Evolutionary conservation across 1,140 invertebrate genomes (phyloP).

Genomic region (Dendroctonus valens): DNA sequence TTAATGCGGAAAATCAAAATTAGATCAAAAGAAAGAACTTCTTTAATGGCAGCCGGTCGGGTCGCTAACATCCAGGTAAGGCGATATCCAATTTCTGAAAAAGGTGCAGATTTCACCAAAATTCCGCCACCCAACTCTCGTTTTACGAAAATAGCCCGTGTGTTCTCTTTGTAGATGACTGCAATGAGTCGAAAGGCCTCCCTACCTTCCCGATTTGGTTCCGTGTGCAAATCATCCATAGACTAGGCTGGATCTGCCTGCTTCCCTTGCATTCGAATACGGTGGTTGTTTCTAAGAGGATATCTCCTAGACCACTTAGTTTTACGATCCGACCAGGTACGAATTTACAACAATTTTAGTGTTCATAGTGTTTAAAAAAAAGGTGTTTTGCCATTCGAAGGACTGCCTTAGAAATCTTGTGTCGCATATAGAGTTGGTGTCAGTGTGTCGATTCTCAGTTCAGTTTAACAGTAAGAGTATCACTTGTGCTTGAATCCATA

Average conservation of each 20-base stretch:
- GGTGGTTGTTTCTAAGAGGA: conserved; percentile 51
- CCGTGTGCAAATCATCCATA: conserved; percentile 51
- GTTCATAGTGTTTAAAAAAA: not conserved
- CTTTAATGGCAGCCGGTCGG: not conserved
- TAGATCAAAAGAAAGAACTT: not conserved
- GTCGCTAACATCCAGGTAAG: conserved; percentile 28
- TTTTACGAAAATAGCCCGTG: conserved; percentile 46
- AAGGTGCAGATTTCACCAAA: conserved; percentile 48
- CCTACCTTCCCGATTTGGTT: conserved; percentile 40
- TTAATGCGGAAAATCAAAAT: not conserved
- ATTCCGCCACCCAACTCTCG: conserved; percentile 36
- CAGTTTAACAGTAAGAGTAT: conserved; percentile 10
- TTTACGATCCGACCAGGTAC: conserved; percentile 50
- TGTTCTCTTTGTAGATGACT: conserved; percentile 43
- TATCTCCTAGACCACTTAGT: conserved; percentile 44
- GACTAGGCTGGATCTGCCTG: conserved; percentile 43
- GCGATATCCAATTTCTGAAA: conserved; percentile 47
- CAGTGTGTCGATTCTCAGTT: conserved; percentile 19
- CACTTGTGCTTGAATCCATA: conserved; percentile 35
- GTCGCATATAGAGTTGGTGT: conserved; percentile 6
- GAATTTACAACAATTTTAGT: conserved; percentile 15
- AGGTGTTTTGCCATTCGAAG: too few relatives aligned
- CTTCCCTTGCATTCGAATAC: conserved; percentile 47
- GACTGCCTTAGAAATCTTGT: not conserved
- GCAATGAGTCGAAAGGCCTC: conserved; percentile 34